phyloP scores from a whole-genome alignment of 2,888 invertebrate species.

The Stenichneumon culpator region DNA sequence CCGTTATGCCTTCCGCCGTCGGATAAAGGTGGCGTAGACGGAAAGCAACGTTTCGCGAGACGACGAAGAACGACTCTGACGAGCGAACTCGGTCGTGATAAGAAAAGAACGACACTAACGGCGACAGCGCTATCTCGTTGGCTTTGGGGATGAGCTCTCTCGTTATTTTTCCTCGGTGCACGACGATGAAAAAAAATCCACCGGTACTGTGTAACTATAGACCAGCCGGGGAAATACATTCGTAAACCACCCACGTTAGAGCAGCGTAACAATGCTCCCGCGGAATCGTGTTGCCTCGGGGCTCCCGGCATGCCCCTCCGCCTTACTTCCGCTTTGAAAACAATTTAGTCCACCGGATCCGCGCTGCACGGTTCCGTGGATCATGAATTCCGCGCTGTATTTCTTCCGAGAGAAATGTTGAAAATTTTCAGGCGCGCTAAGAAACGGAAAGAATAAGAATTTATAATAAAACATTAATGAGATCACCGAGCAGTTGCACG shows the following conservation, averaged over 20 bases:
- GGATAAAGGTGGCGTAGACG: not conserved
- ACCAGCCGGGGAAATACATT: slow-evolving; percentile 32
- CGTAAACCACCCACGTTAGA: not conserved
- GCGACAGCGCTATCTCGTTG: slow-evolving; percentile 30
- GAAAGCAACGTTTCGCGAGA: not conserved
- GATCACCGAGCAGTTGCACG: too few species aligned
- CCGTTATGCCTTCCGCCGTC: slow-evolving; percentile 18
- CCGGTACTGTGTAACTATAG: slow-evolving; percentile 19
- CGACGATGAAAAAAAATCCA: slow-evolving; percentile 18
- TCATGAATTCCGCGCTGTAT: not conserved
- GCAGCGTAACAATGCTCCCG: slow-evolving; percentile 46
- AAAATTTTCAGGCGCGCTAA: not conserved
- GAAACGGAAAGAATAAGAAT: not conserved
- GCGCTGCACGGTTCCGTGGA: slow-evolving; percentile 36
- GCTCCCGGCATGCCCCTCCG: slow-evolving; percentile 31
- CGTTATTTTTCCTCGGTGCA: slow-evolving; percentile 44
- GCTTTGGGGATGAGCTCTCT: slow-evolving; percentile 37
- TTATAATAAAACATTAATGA: too few species aligned
- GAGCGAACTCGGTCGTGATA: not conserved
- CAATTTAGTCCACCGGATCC: slow-evolving; percentile 73
- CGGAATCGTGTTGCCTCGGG: slow-evolving; percentile 53
- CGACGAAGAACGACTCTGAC: not conserved
- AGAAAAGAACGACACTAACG: slow-evolving; percentile 15
- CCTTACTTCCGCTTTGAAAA: slow-evolving; percentile 75
- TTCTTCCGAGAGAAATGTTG: not conserved